Percentiles rank a stretch among this genome's conserved stretches.
Conservation (phyloP, 2,888 invertebrate species). For the Limnephilus marmoratus region DNA sequence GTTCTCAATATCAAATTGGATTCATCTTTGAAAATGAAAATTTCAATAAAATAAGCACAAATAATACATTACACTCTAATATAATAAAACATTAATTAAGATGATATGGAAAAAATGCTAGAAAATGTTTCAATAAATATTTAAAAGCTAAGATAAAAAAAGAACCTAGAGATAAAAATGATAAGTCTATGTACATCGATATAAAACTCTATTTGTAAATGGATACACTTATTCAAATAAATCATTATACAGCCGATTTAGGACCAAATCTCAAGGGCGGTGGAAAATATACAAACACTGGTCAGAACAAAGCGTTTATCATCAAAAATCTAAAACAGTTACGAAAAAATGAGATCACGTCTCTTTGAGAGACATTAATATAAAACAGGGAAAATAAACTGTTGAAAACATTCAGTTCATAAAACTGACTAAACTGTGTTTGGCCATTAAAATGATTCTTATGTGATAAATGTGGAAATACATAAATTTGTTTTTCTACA, state of each 20-base stretch:
- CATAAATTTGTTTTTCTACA: background rate
- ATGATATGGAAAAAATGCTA: slow-evolving; percentile 65
- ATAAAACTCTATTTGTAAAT: slow-evolving; percentile 58
- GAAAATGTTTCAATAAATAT: slow-evolving; percentile 63
- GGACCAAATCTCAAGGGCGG: slow-evolving; percentile 24
- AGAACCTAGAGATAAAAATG: slow-evolving; percentile 54
- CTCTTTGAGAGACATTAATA: background rate
- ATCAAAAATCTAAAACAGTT: background rate
- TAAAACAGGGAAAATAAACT: background rate
- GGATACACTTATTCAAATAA: slow-evolving; percentile 45
- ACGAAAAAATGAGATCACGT: background rate
- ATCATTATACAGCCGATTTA: slow-evolving; percentile 10
- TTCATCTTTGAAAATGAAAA: slow-evolving; percentile 53
- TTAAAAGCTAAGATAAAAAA: slow-evolving; percentile 60
- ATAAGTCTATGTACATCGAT: slow-evolving; percentile 58
- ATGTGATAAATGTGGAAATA: background rate
- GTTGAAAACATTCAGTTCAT: background rate
- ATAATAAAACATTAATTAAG: slow-evolving; percentile 57
- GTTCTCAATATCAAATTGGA: slow-evolving; percentile 63
- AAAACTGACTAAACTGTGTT: background rate
- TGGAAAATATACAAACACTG: slow-evolving; percentile 7
- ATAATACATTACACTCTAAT: slow-evolving; percentile 55
- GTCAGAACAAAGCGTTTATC: slow-evolving; percentile 15
- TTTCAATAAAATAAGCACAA: slow-evolving; percentile 59
- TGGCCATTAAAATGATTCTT: background rate